Evolutionary conservation across 2,888 invertebrate species (phyloP), one percentile per base, ranked within the genome.

Genomic region (Synergus itoensis): DNA sequence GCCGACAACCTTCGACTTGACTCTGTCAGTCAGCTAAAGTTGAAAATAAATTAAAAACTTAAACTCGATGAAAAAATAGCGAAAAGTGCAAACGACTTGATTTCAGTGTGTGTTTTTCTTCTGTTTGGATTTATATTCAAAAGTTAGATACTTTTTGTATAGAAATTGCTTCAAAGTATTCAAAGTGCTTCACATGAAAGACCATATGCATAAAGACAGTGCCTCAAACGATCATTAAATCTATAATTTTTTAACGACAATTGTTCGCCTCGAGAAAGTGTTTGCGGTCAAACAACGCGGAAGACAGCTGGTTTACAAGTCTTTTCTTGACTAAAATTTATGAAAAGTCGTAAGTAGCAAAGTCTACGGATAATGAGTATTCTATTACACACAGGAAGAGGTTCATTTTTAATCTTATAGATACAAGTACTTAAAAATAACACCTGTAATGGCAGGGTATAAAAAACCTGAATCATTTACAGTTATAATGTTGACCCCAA

Each of bases 81-180:
- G 40, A 64, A 64, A 64, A 64, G 64, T 64, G 64, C 64, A 64
- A 64, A 64, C 64, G 40, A 64, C 64, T 64, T 28, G 40, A 36
- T 40, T 36, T 36, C 5, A 36, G 5, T 36, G 36, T 7, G 36
- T 36, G 36, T 36, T 36, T 36, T 36, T 36, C 36, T 36, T 36
- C 4, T 5, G 36, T 36, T 36, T 7, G 36, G 36, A 36, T 36
- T 36, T 36, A 36, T 36, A 36, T 36, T 36, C 36, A 36, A 36
- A 36, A 36, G 0, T 5, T 36, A 36, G 5, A 36, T 36, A 36
- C 36, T 36, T 36, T 36, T 36, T 48, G 14, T 14, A 48, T 48
- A 16, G 7, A 48, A 48, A 48, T 16, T 48, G 1, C 48, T 28
- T 28, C 28, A 28, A 28, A 28, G 28, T 28, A 28, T 28, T 28